Percentiles rank a stretch among this genome's conserved stretches.
Conservation (phyloP, 2,113 vertebrate species). For the Daboia siamensis region DNA sequence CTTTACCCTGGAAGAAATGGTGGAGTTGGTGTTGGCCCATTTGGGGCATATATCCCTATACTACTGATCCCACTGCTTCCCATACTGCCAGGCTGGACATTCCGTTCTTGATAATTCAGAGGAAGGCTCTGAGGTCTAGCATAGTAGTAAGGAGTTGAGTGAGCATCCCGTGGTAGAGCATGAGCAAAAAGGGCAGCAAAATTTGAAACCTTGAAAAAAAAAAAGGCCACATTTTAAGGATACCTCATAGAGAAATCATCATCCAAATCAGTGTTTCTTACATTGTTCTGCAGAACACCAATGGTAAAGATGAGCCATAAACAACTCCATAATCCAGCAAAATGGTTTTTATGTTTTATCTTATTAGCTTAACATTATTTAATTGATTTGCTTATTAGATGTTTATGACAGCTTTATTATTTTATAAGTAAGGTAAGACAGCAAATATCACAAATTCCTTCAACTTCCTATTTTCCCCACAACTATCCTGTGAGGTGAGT, state of each 20-base stretch:
- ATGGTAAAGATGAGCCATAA: neutral
- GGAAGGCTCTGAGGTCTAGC: conserved; percentile 90
- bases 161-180: conserved; percentile 88
- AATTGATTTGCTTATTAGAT: neutral
- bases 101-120: conserved; percentile 85
- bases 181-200: conserved; percentile 89
- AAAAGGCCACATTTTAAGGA: neutral
- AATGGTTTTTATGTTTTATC: neutral
- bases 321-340: neutral
- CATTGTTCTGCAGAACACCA: neutral
- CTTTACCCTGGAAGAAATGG: conserved; percentile 86
- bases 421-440: neutral
- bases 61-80: conserved; percentile 95
- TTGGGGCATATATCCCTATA: conserved; percentile 80
- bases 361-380: neutral
- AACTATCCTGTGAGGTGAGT: neutral
- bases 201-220: conserved; percentile 77
- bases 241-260: neutral
- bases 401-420: neutral
- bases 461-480: neutral
- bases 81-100: conserved; percentile 75
- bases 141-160: conserved; percentile 94
- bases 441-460: neutral
- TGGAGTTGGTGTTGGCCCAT: conserved; percentile 82
- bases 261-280: neutral